Evolutionary conservation across 2,113 vertebrate species (phyloP).

Genomic region (Alces alces): DNA sequence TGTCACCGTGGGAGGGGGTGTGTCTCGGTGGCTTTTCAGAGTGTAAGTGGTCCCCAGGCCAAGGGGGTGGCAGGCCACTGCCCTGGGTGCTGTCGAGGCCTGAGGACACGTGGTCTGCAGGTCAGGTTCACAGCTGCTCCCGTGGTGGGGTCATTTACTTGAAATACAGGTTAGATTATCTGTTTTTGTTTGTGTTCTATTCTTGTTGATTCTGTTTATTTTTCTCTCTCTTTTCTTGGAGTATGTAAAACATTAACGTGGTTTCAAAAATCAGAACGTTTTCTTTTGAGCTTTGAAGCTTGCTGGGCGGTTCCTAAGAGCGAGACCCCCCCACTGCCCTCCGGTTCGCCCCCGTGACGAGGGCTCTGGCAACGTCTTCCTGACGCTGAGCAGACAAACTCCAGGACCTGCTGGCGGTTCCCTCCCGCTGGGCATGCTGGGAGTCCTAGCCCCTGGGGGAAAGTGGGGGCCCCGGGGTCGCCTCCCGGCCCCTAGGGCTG

Average conservation of each 20-base stretch:
- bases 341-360: background rate
- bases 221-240: background rate
- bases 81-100: rapidly evolving
- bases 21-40: background rate
- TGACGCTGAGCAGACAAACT: background rate
- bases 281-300: background rate
- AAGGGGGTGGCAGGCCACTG: rapidly evolving
- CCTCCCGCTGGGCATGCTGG: background rate
- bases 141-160: background rate
- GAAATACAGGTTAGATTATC: background rate
- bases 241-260: background rate
- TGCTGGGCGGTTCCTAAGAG: background rate
- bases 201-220: background rate
- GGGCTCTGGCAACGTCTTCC: background rate
- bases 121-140: rapidly evolving
- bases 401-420: rapidly evolving
- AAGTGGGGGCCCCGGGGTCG: rapidly evolving
- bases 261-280: background rate
- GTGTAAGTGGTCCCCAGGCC: background rate
- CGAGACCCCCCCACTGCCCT: background rate
- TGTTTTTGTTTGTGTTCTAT: background rate
- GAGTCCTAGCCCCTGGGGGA: background rate
- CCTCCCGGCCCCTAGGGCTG: background rate
- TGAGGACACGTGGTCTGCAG: rapidly evolving
- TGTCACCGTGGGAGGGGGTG: background rate